Base-by-base conservation (phyloP, 35 echinoderm and acorn worm genomes). In the Apostichopus californicus region DNA sequence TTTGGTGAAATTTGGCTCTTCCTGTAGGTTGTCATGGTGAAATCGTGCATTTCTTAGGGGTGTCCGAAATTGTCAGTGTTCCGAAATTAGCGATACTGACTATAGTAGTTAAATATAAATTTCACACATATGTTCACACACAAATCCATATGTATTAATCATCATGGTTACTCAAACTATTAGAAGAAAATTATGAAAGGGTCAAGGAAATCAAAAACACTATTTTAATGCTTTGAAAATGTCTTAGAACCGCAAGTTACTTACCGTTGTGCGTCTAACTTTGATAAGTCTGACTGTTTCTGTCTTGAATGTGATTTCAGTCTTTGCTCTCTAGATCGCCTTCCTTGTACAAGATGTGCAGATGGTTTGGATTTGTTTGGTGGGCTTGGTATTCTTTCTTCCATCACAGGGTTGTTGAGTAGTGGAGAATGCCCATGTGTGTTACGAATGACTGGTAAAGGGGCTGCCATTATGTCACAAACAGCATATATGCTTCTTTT, bases 321-420 rank as follows among this genome's bases (percentile, higher is more conserved):
- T 20, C 79, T 80, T 55, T 92, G 93, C 65, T 92, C 94, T 8
- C 93, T 88, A 12, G 92, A 86, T 56, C 91, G 86, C 82, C 93
- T 96, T 0, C 94, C 93, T 90, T 78, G 61, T 11, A 92, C 46
- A 75, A 93, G 96, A 58, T 85, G 93, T 55, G 79, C 91, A 23
- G 87, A 34, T 52, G 93, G 95, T 56, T 83, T 94, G 25, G 28
- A 53, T 78, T 95, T 94, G 71, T 85, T 99, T 14, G 97, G 97
- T 22, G 97, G 97, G 81, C 97, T 99, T 5, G 97, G 97, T 4
- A 99, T 89, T 46, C 97, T 34, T 85, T 99, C 95, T 90, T 96
- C 91, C 53, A 93, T 54, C 26, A 95, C 87, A 55, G 92, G 83
- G 52, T 94, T 66, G 81, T 87, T 88, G 24, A 84, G 57, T 34